Evolutionary conservation across 2,888 invertebrate species (phyloP).

Genomic region (Phyllotreta cruciferae): DNA sequence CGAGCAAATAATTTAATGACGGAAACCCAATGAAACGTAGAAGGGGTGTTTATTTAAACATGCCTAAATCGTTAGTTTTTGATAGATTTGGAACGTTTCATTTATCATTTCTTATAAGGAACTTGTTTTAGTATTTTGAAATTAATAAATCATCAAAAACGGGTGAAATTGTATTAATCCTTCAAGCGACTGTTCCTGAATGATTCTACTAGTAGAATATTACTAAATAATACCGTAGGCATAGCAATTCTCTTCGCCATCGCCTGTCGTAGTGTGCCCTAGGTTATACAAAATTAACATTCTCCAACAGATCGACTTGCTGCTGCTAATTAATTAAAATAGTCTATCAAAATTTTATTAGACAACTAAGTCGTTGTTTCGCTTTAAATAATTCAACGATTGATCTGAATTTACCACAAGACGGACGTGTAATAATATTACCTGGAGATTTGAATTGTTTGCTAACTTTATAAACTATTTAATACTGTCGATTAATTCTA

Average conservation of each 20-base stretch:
- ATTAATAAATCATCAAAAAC: too few relatives aligned
- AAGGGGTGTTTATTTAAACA: not conserved
- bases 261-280: not conserved
- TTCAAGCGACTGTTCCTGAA: too few relatives aligned
- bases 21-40: conserved; percentile 1
- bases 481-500: not conserved
- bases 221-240: too few relatives aligned
- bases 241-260: too few relatives aligned
- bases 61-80: not conserved
- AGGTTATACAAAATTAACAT: conserved; percentile 38
- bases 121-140: too few relatives aligned
- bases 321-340: conserved; percentile 42
- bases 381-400: conserved; percentile 37
- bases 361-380: conserved; percentile 34
- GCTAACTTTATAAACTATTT: conserved; percentile 10
- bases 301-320: conserved; percentile 40
- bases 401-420: conserved; percentile 32
- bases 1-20: conserved; percentile 23
- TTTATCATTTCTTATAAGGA: too few relatives aligned
- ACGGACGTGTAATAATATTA: conserved; percentile 14
- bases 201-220: too few relatives aligned
- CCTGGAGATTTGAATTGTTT: conserved; percentile 12
- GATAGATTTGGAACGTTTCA: not conserved
- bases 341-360: conserved; percentile 40
- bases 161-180: too few relatives aligned